Percentiles rank a stretch among this genome's conserved stretches.
Evolutionary conservation across 2,888 invertebrate species (phyloP).

Genomic region (Mongoloraphidia duomilia): DNA sequence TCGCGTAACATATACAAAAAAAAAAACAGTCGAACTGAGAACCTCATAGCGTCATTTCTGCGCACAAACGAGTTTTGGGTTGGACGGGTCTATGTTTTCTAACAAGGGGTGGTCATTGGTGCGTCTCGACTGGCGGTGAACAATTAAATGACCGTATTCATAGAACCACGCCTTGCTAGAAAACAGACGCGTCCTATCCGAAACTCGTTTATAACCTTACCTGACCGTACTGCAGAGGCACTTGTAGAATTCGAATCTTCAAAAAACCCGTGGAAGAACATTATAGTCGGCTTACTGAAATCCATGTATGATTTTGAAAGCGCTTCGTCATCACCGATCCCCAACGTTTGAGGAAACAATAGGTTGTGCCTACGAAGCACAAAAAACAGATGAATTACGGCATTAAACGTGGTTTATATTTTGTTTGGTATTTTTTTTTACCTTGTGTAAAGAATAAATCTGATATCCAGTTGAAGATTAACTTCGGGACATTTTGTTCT

Average conservation of each 20-base stretch:
- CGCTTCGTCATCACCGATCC: constrained; percentile 36
- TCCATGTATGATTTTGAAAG: constrained; percentile 42
- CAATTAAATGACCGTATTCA: too few relatives aligned
- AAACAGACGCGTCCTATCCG: too few relatives aligned
- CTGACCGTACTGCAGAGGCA: constrained; percentile 36
- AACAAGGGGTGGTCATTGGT: too few relatives aligned
- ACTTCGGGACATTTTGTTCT: constrained; percentile 40
- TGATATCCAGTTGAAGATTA: constrained; percentile 35
- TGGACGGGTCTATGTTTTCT: too few relatives aligned
- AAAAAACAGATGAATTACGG: constrained; percentile 1
- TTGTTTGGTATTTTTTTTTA: constrained; percentile 17
- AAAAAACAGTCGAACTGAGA: too few relatives aligned
- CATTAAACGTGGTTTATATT: not conserved
- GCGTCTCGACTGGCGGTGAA: too few relatives aligned
- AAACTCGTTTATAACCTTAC: constrained; percentile 23
- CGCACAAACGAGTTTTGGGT: too few relatives aligned
- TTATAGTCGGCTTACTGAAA: constrained; percentile 39
- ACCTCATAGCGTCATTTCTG: too few relatives aligned
- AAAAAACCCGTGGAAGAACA: constrained; percentile 49
- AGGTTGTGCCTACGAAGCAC: constrained; percentile 37
- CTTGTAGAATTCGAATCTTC: constrained; percentile 42
- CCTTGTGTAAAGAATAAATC: constrained; percentile 41
- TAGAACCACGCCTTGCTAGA: too few relatives aligned
- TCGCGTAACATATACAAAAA: too few relatives aligned
- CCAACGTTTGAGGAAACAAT: constrained; percentile 31